phyloP scores from a whole-genome alignment of 1,140 invertebrate species.

The Halyomorpha halys region DNA sequence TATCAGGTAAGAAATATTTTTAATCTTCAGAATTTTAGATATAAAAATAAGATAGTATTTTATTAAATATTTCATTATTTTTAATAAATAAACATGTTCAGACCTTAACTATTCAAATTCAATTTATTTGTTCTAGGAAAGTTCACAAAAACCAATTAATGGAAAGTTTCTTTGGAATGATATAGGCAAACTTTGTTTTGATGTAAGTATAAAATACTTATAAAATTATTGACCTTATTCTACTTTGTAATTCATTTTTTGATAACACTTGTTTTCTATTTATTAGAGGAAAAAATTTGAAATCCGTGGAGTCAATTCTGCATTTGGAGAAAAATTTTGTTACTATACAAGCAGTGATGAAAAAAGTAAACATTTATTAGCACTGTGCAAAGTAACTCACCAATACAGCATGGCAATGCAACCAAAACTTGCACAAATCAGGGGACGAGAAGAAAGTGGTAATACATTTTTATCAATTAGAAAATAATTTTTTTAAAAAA shows the following conservation, averaged over 20 bases:
- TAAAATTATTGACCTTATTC: background rate
- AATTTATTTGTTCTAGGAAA: slow-evolving; percentile 30
- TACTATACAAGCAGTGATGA: slow-evolving; percentile 84
- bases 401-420: slow-evolving; percentile 90
- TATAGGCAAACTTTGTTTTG: slow-evolving; percentile 87
- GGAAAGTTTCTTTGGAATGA: slow-evolving; percentile 79
- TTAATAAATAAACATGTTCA: background rate
- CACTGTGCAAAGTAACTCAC: slow-evolving; percentile 81
- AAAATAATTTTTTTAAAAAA: background rate
- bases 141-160: slow-evolving; percentile 32
- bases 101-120: background rate
- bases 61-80: background rate
- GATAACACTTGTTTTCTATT: slow-evolving; percentile 27
- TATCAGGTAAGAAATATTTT: slow-evolving; percentile 39
- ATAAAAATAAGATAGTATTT: background rate
- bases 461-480: background rate
- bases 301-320: slow-evolving; percentile 69
- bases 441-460: slow-evolving; percentile 65
- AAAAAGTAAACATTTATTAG: slow-evolving; percentile 79
- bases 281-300: slow-evolving; percentile 87
- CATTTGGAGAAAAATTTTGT: slow-evolving; percentile 60
- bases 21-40: too few species aligned
- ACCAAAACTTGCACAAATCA: slow-evolving; percentile 65
- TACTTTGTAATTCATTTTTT: slow-evolving; percentile 6
- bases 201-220: slow-evolving; percentile 45